Percentiles rank a stretch among this genome's conserved stretches.
Evolutionary conservation across 1,140 invertebrate genomes (phyloP).

Genomic region (Drosophila dunni): DNA sequence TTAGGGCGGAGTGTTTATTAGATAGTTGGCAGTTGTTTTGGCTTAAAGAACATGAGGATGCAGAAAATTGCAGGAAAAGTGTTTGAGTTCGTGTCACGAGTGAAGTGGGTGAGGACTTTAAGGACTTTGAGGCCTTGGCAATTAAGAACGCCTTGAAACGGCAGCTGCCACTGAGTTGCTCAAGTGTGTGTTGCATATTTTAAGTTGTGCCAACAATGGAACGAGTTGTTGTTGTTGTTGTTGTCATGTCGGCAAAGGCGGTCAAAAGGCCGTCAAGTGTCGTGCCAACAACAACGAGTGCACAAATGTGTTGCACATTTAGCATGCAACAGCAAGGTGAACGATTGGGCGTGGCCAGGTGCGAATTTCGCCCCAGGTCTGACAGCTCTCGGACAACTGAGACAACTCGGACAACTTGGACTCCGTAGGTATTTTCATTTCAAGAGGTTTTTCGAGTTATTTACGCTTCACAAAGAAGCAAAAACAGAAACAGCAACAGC

Average conservation of each 20-base stretch:
- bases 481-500: not conserved
- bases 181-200: conserved; percentile 66
- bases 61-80: not conserved
- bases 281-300: conserved; percentile 55
- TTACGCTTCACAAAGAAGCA: conserved; percentile 6
- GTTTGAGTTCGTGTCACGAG: conserved; percentile 10
- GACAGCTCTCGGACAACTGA: conserved; percentile 35
- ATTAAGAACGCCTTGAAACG: conserved; percentile 46
- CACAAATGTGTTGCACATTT: conserved; percentile 75
- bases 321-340: conserved; percentile 56
- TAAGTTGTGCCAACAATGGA: conserved; percentile 38
- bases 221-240: conserved; percentile 13
- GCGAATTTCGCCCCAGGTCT: conserved; percentile 26
- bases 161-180: conserved; percentile 53
- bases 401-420: conserved; percentile 8
- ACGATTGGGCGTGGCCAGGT: conserved; percentile 45
- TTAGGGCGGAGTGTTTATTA: too few relatives aligned
- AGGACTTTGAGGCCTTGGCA: conserved; percentile 30
- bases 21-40: not conserved
- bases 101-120: not conserved
- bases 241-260: conserved; percentile 39
- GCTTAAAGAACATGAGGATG: not conserved
- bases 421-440: conserved; percentile 36
- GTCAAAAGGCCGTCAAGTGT: conserved; percentile 75
- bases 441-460: conserved; percentile 24